Evolutionary conservation across 2,113 vertebrate species (phyloP).

Genomic region (Nothoprocta pentlandii): DNA sequence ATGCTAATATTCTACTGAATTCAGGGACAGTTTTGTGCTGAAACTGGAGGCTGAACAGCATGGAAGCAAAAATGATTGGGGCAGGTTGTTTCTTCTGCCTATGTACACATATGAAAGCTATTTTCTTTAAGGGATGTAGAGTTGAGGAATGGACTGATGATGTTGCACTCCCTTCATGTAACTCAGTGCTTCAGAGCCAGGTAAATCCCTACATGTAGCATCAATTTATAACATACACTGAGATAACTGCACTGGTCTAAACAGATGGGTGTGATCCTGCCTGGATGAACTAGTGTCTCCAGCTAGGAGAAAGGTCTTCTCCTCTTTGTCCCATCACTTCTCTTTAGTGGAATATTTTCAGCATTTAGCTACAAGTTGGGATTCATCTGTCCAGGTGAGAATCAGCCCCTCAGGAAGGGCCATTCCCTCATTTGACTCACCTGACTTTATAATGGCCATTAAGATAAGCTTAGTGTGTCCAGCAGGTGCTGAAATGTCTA

Average conservation of each 20-base stretch:
- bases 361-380: neutral
- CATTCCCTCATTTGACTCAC: neutral
- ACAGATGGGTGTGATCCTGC: neutral
- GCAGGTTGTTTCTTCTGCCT: neutral
- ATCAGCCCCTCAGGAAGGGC: neutral
- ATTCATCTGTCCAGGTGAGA: neutral
- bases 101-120: neutral
- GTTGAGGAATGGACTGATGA: neutral
- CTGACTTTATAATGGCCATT: neutral
- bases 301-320: neutral
- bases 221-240: neutral
- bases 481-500: accelerated
- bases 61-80: neutral
- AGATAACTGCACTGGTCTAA: neutral
- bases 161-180: neutral
- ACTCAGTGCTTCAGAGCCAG: neutral
- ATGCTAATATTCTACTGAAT: neutral
- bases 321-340: neutral
- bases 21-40: neutral
- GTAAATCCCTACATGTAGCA: neutral
- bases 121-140: neutral
- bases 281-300: neutral
- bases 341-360: neutral
- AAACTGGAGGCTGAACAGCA: neutral
- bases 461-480: neutral